These are phyloP conservation scores for Protobothrops mucrosquamatus DNA, from an alignment of 2,113 vertebrate genomes.

Conservation along the genomic window DNA sequence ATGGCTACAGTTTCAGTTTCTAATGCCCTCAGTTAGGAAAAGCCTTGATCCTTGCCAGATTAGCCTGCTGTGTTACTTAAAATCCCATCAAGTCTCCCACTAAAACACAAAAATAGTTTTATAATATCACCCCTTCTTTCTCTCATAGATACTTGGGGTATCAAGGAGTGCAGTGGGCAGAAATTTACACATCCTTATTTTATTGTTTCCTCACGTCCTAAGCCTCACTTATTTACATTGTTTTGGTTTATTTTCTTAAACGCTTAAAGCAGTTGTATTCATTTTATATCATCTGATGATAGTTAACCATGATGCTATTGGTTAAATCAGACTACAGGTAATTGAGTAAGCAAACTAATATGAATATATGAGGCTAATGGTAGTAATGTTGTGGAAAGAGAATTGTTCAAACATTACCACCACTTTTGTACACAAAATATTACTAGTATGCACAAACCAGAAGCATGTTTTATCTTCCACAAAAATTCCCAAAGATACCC, in stretches of 20 bases:
- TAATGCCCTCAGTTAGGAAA: neutral
- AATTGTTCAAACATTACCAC: neutral
- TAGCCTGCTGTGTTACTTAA: neutral
- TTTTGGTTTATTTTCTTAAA: neutral
- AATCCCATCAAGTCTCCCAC: neutral
- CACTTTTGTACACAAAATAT: neutral
- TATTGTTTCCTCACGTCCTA: neutral
- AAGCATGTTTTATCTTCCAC: neutral
- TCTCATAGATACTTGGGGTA: neutral
- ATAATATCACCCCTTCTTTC: neutral
- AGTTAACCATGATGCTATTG: neutral
- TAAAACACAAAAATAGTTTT: neutral
- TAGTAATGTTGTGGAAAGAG: neutral
- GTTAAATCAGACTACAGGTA: neutral
- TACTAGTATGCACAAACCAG: neutral
- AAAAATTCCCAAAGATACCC: neutral
- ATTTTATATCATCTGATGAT: neutral
- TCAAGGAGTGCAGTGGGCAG: neutral
- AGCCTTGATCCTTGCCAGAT: neutral
- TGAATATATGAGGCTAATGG: neutral
- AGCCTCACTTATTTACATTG: neutral
- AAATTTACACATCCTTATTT: neutral
- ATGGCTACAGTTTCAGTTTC: neutral
- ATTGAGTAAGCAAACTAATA: neutral
- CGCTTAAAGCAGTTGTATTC: neutral